phyloP scores from a whole-genome alignment of 2,113 vertebrate genomes.

The Aspidoscelis tigris region DNA sequence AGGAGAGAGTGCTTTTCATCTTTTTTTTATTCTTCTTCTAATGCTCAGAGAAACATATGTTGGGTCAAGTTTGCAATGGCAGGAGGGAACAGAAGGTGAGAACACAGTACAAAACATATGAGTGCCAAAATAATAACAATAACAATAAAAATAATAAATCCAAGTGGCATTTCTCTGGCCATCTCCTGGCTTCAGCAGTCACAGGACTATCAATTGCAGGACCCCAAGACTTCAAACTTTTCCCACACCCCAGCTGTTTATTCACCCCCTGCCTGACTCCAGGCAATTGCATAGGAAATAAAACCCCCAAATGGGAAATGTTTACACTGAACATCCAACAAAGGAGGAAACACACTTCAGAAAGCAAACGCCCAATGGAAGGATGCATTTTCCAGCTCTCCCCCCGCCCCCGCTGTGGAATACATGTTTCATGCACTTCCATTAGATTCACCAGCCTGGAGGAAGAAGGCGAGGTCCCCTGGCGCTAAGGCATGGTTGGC shows the following conservation, averaged over 20 bases:
- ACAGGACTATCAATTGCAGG: not conserved
- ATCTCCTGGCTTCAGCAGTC: not conserved
- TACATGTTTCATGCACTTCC: not conserved
- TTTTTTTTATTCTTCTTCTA: not conserved
- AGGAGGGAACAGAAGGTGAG: too few relatives aligned
- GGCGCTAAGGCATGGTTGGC: not conserved
- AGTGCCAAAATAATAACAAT: not conserved
- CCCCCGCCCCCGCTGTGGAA: not conserved
- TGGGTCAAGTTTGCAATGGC: not conserved
- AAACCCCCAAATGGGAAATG: not conserved
- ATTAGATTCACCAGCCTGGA: not conserved
- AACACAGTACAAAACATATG: not conserved
- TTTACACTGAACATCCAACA: not conserved
- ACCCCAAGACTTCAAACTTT: not conserved
- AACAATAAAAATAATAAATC: too few relatives aligned
- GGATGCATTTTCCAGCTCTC: too few relatives aligned
- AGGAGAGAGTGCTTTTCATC: too few relatives aligned
- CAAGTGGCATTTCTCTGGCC: too few relatives aligned
- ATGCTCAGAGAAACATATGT: not conserved
- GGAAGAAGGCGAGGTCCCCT: not conserved
- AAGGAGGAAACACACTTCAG: not conserved
- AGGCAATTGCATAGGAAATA: not conserved
- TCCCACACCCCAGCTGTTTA: slow-evolving; percentile 2
- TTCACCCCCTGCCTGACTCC: not conserved
- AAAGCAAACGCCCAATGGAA: not conserved